Percentiles rank a stretch among this genome's conserved stretches.
Evolutionary conservation across 2,888 invertebrate genomes (phyloP).

Genomic region (Clistopyga incitator): DNA sequence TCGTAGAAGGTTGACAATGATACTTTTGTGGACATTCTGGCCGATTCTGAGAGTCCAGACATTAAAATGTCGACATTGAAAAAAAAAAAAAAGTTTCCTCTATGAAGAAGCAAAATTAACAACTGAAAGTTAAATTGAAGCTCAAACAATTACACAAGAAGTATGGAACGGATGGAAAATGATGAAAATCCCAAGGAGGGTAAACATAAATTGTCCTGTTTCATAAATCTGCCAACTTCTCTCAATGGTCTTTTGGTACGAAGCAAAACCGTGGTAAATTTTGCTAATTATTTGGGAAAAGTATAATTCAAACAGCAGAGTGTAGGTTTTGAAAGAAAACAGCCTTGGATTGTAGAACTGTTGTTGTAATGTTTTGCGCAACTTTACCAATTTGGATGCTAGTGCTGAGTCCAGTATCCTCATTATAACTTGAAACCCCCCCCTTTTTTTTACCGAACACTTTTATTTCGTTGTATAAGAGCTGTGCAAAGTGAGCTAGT

Average conservation of each 20-base stretch:
- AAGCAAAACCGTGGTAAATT: slow-evolving; percentile 39
- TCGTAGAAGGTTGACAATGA: too few species aligned
- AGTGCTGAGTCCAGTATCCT: slow-evolving; percentile 35
- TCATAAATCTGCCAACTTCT: not conserved
- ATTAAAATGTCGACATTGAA: too few species aligned
- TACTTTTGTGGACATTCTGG: too few species aligned
- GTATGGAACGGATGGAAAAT: not conserved
- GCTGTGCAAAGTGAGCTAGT: slow-evolving; percentile 46
- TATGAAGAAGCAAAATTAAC: too few species aligned
- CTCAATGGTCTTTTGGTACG: not conserved
- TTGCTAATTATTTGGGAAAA: slow-evolving; percentile 17
- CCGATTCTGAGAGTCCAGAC: too few species aligned
- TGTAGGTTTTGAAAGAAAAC: slow-evolving; percentile 26
- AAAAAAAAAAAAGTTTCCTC: too few species aligned
- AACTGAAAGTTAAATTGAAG: not conserved
- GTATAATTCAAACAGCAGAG: slow-evolving; percentile 18
- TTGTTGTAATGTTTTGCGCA: slow-evolving; percentile 16
- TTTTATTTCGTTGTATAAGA: slow-evolving; percentile 42
- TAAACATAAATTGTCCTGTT: not conserved
- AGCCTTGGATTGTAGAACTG: slow-evolving; percentile 34
- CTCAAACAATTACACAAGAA: not conserved
- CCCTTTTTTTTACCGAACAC: slow-evolving; percentile 30
- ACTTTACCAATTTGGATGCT: slow-evolving; percentile 67
- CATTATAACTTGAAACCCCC: slow-evolving; percentile 63
- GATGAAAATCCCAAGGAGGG: not conserved